Conservation (phyloP, 2,888 invertebrate genomes). For the Protonemura montana region DNA sequence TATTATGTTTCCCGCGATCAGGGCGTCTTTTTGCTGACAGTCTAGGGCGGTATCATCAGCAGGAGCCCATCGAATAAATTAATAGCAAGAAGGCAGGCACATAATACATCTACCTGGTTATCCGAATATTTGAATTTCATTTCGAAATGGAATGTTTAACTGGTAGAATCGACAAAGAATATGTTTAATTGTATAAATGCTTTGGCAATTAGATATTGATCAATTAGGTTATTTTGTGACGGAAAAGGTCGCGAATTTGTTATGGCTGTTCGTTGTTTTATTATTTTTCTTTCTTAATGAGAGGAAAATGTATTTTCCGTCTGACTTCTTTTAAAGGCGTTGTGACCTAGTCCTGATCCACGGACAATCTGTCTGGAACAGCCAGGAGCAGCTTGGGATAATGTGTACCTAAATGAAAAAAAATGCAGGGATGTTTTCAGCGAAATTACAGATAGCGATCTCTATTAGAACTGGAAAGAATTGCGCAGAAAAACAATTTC, state of each 20-base stretch:
- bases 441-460: not conserved
- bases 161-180: not conserved
- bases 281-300: no score
- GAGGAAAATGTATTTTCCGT: no score
- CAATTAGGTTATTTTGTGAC: no score
- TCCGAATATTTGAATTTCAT: not conserved
- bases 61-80: not conserved
- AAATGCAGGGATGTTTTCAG: not conserved
- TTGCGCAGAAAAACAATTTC: not conserved
- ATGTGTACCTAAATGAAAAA: not conserved
- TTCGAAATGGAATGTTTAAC: not conserved
- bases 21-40: conserved; percentile 12
- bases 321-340: no score
- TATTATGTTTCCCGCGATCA: conserved; percentile 7
- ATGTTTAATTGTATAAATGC: no score
- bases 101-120: not conserved
- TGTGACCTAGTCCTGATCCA: no score
- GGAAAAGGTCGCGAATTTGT: no score
- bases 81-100: not conserved
- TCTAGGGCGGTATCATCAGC: not conserved
- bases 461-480: not conserved
- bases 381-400: not conserved
- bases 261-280: no score
- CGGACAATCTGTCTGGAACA: no score
- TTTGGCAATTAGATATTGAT: no score